A percentile compares a stretch with the other conserved stretches of the same genome.
These are phyloP conservation scores for Neopelma chrysocephalum DNA, from an alignment of 2,797 vertebrate genomes.

Conservation along the genomic window DNA sequence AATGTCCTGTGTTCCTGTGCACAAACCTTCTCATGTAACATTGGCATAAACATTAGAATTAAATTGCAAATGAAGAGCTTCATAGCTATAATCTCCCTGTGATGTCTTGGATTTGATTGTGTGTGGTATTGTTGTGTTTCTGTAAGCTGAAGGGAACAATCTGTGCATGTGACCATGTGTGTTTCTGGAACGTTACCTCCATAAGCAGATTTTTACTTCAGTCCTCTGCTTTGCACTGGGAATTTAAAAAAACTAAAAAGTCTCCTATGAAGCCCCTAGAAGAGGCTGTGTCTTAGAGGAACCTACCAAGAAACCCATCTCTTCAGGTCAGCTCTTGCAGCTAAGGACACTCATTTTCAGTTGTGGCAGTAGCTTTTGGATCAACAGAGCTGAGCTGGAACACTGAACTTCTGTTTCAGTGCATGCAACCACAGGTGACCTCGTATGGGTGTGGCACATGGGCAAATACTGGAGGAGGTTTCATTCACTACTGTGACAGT, in stretches of 20 bases:
- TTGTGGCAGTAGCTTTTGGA: background rate
- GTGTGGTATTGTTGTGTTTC: background rate
- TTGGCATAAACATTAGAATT: background rate
- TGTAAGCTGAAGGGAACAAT: background rate
- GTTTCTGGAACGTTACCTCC: background rate
- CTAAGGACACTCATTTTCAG: background rate
- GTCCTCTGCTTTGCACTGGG: background rate
- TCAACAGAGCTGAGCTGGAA: background rate
- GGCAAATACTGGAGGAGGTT: background rate
- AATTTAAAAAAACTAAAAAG: background rate
- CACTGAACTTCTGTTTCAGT: background rate
- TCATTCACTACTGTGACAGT: background rate
- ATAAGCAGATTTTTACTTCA: background rate
- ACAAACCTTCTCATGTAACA: background rate
- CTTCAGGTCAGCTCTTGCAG: background rate
- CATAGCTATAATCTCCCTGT: background rate
- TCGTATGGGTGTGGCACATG: background rate
- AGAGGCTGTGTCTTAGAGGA: background rate
- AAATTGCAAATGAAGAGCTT: background rate
- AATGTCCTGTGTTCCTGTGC: background rate
- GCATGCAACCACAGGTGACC: too few species aligned
- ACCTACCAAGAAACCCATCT: background rate
- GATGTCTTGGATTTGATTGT: background rate
- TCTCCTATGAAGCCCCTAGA: background rate
- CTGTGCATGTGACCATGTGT: rapidly evolving